Evolutionary conservation across 2,797 vertebrate species (phyloP).

Genomic region (Gymnodraco acuticeps): DNA sequence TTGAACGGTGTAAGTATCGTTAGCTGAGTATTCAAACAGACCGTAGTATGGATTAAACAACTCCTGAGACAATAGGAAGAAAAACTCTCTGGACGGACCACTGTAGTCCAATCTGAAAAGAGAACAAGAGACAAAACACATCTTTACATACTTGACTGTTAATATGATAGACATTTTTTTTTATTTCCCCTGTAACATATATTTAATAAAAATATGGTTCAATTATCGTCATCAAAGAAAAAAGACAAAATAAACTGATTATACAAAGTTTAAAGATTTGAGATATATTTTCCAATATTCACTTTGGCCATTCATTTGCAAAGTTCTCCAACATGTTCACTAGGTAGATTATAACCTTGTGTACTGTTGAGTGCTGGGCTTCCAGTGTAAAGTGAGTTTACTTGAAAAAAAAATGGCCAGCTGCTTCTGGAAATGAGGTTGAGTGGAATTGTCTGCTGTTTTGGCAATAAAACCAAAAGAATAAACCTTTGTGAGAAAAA

Average conservation of each 20-base stretch:
- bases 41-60: constrained; percentile 98
- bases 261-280: neutral
- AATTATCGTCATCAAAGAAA: neutral
- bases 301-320: too few species aligned
- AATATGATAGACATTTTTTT: too few species aligned
- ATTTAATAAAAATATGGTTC: too few species aligned
- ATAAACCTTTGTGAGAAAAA: neutral
- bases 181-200: neutral
- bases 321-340: neutral
- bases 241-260: too few species aligned
- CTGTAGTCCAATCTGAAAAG: constrained; percentile 93
- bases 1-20: constrained; percentile 97
- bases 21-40: constrained; percentile 98
- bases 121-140: constrained; percentile 1
- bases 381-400: too few species aligned
- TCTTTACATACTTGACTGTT: neutral
- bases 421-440: neutral
- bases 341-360: neutral
- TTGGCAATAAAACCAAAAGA: neutral
- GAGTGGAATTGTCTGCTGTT: neutral
- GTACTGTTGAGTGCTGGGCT: too few species aligned
- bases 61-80: constrained; percentile 98
- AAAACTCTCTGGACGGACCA: constrained; percentile 96
- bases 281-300: too few species aligned
- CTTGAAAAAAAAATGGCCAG: neutral